phyloP scores from a whole-genome alignment of 2,113 vertebrate genomes.

The Toxotes chatareus region DNA sequence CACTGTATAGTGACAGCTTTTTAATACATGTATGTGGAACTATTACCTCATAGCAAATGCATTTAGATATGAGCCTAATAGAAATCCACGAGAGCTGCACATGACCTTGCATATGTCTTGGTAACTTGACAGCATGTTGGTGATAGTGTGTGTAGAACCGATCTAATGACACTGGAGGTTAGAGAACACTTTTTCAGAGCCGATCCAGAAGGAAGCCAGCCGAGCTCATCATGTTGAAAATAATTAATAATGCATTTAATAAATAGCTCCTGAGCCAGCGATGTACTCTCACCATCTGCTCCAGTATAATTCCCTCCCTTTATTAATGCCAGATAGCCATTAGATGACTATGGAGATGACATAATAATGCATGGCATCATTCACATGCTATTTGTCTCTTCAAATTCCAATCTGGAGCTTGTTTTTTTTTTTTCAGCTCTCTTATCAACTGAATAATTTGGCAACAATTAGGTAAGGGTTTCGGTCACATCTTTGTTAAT shows the following conservation, averaged over 20 bases:
- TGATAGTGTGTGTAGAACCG: conserved; percentile 32
- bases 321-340: conserved; percentile 85
- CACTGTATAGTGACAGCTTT: conserved; percentile 21
- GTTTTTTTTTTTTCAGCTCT: conserved; percentile 41
- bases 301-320: conserved; percentile 79
- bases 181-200: conserved; percentile 68
- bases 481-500: conserved; percentile 73
- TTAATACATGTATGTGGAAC: conserved; percentile 17
- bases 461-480: conserved; percentile 69
- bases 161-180: conserved; percentile 69
- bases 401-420: conserved; percentile 81
- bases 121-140: conserved; percentile 50
- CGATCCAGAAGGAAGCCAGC: conserved; percentile 78
- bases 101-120: conserved; percentile 50
- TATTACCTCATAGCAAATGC: conserved; percentile 29
- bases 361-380: conserved; percentile 84
- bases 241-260: conserved; percentile 88
- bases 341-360: conserved; percentile 81
- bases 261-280: conserved; percentile 85
- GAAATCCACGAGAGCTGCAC: conserved; percentile 19
- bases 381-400: conserved; percentile 84
- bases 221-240: conserved; percentile 85
- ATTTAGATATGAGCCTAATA: conserved; percentile 33
- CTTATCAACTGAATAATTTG: conserved; percentile 73
- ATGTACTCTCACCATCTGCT: conserved; percentile 86